Conservation (phyloP, 2,797 vertebrate species). For the Falco columbarius region DNA sequence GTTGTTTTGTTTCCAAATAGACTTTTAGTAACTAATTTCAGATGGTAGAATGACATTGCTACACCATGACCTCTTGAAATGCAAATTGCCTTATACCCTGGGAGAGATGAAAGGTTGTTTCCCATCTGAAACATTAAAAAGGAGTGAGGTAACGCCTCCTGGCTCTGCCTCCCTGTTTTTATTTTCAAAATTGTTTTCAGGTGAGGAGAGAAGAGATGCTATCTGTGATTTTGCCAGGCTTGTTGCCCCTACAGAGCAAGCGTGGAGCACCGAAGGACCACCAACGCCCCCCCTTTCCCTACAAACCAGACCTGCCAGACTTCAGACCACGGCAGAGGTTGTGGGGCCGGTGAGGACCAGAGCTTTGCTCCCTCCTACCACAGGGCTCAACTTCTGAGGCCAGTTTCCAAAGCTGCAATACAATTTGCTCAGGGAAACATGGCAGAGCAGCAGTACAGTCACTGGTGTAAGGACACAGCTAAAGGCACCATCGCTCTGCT, state of each 20-base stretch:
- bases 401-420: not conserved
- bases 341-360: not conserved
- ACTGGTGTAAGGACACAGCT: not conserved
- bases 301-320: not conserved
- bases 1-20: not conserved
- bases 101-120: not conserved
- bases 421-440: not conserved
- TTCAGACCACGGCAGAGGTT: not conserved
- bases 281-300: not conserved
- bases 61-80: conserved; percentile 11
- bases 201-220: not conserved
- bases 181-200: not conserved
- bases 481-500: not conserved
- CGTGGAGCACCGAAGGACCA: rapidly evolving
- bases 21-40: not conserved
- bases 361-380: not conserved
- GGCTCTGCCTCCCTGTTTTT: not conserved
- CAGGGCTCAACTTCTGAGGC: not conserved
- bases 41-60: not conserved
- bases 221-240: rapidly evolving
- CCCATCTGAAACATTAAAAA: not conserved
- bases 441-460: not conserved
- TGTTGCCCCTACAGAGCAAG: not conserved
- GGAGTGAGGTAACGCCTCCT: not conserved
- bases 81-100: not conserved